Conservation (phyloP, 1,140 invertebrate genomes). For the Drosophila paulistorum region DNA sequence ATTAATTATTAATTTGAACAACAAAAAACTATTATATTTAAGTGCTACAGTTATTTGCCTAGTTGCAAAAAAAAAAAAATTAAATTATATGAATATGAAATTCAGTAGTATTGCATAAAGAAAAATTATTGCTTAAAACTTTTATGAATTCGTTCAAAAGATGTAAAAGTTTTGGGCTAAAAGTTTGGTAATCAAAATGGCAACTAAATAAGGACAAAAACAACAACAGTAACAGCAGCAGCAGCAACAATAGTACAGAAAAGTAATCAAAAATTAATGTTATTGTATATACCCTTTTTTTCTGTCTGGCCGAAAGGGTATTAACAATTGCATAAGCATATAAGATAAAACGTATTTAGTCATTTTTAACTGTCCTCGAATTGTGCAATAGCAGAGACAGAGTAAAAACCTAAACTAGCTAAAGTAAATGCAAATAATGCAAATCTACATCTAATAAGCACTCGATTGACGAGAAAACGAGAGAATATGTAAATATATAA, state of each 20-base stretch:
- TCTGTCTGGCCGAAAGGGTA: neutral
- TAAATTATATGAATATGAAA: neutral
- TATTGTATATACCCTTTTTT: neutral
- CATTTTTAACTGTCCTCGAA: conserved; percentile 53
- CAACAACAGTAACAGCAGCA: conserved; percentile 14
- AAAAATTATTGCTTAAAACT: neutral
- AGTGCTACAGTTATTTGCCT: conserved; percentile 54
- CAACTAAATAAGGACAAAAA: conserved; percentile 11
- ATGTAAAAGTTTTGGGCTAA: neutral
- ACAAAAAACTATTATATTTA: conserved; percentile 45
- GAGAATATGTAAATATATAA: conserved; percentile 33
- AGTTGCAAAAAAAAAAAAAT: conserved; percentile 41
- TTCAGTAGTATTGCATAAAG: conserved; percentile 20
- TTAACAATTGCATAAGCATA: conserved; percentile 9
- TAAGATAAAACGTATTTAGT: conserved; percentile 55
- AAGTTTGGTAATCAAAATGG: conserved; percentile 11
- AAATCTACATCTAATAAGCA: conserved; percentile 24
- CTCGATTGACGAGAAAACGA: conserved; percentile 1
- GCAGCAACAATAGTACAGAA: conserved; percentile 24
- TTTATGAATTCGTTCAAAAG: neutral
- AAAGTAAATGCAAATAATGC: conserved; percentile 26
- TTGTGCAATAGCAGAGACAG: conserved; percentile 17
- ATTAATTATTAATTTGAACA: conserved; percentile 56
- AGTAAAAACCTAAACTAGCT: conserved; percentile 3
- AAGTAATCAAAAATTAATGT: neutral